Percentiles rank a stretch among this genome's conserved stretches.
phyloP scores from a whole-genome alignment of 2,113 vertebrate genomes.

The Nycticryphes semicollaris region DNA sequence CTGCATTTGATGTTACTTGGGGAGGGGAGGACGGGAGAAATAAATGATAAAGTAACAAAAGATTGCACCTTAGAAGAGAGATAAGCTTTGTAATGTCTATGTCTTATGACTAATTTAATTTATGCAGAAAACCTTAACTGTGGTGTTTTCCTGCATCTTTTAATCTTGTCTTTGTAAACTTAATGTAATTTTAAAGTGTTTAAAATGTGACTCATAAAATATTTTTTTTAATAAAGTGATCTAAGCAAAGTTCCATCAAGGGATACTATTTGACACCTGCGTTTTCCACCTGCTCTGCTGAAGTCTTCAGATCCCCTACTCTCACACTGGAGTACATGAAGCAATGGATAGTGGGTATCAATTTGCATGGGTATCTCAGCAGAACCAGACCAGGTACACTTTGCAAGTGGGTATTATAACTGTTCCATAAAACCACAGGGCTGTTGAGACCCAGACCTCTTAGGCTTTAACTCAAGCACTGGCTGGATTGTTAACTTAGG shows the following conservation, averaged over 20 bases:
- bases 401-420: neutral
- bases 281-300: neutral
- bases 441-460: neutral
- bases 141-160: neutral
- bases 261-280: neutral
- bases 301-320: neutral
- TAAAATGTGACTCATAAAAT: neutral
- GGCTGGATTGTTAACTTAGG: neutral
- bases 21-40: neutral
- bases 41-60: neutral
- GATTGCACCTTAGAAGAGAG: neutral
- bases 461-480: neutral
- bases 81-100: neutral
- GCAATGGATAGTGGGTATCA: neutral
- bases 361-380: rapidly evolving
- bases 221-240: neutral
- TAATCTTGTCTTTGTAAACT: neutral
- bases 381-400: neutral
- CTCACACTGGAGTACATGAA: neutral
- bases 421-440: neutral
- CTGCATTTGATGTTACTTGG: neutral
- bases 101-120: neutral
- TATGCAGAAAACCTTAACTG: neutral
- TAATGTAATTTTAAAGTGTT: neutral
- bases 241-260: neutral